phyloP scores from a whole-genome alignment of 2,888 invertebrate species.

The Lasioglossum figueresi region DNA sequence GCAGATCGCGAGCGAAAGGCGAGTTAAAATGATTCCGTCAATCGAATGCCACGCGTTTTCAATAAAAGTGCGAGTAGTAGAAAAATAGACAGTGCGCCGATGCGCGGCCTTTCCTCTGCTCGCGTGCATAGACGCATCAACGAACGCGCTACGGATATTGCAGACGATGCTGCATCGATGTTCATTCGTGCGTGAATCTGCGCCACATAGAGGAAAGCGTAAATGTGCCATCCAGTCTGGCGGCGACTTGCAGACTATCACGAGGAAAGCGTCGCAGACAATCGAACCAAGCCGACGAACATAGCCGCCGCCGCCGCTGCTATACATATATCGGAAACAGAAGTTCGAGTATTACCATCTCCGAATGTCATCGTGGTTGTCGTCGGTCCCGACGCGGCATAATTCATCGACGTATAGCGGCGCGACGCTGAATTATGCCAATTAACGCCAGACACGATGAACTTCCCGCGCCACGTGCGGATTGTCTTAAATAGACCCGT shows the following conservation, averaged over 20 bases:
- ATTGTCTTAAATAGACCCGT: constrained; percentile 47
- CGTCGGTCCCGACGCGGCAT: constrained; percentile 45
- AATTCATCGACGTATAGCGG: constrained; percentile 58
- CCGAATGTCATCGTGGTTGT: constrained; percentile 27
- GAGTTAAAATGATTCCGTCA: background rate
- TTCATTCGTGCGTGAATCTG: constrained; percentile 30
- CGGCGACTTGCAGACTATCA: constrained; percentile 17
- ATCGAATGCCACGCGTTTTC: background rate
- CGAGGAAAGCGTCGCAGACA: constrained; percentile 28
- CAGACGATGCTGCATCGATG: constrained; percentile 28
- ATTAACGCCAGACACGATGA: constrained; percentile 67
- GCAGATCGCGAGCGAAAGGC: background rate
- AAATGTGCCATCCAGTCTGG: constrained; percentile 35
- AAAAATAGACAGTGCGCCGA: background rate
- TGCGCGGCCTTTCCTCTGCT: too few species aligned
- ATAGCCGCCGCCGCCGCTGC: background rate
- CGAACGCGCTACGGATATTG: constrained; percentile 17
- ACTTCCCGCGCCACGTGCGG: constrained; percentile 50
- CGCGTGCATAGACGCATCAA: background rate
- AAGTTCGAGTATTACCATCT: constrained; percentile 35
- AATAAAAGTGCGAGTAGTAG: background rate
- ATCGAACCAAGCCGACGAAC: constrained; percentile 24
- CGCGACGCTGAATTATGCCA: constrained; percentile 55
- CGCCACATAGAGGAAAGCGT: constrained; percentile 31
- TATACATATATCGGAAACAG: constrained; percentile 41